Evolutionary conservation across 2,888 invertebrate species (phyloP), one percentile per base, ranked within the genome.

Genomic region (Ischnus inquisitorius): DNA sequence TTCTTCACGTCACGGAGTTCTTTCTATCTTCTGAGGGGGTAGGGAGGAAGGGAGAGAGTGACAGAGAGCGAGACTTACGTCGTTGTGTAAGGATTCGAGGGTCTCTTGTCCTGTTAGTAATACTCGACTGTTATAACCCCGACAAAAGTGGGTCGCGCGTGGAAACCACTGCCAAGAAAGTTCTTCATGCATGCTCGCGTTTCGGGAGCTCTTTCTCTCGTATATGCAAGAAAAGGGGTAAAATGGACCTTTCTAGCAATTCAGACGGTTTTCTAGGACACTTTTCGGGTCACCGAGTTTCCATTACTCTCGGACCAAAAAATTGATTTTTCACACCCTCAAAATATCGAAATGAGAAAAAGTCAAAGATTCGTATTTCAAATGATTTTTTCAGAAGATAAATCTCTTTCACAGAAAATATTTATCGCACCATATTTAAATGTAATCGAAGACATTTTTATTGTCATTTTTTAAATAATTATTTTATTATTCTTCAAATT

Each of bases 141-240:
- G 22, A 6, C 28, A 69, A 54, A 87, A 82, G 62, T 84, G 60
- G 85, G 87, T 86, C 86, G 78, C 75, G 72, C 64, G 77, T 65
- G 51, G 25, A 57, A 81, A 85, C 82, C 82, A 74, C 79, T 76
- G 84, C 76, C 82, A 84, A 84, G 79, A 79, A 34, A 75, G 76
- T 84, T 83, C 60, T 74, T 83, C 82, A 77, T 86, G 74, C 83
- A 83, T 51, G 48, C 67, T 64, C 77, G 68, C 67, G 77, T 76
- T 79, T 82, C 48, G 54, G 76, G 72, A 57, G 34, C 57, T 76
- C 46, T 69, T 65, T 57, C 64, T 57, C 64, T 65, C 60, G 43
- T 16, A 43, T 19, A n/a, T 57, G 34, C 48, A 19, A 19, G 22
- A 8, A 28, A 8, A 6, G 34, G 34, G 34, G 34, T 8, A 34